phyloP scores from a whole-genome alignment of 2,113 vertebrate species.

The Opisthocomus hoazin region DNA sequence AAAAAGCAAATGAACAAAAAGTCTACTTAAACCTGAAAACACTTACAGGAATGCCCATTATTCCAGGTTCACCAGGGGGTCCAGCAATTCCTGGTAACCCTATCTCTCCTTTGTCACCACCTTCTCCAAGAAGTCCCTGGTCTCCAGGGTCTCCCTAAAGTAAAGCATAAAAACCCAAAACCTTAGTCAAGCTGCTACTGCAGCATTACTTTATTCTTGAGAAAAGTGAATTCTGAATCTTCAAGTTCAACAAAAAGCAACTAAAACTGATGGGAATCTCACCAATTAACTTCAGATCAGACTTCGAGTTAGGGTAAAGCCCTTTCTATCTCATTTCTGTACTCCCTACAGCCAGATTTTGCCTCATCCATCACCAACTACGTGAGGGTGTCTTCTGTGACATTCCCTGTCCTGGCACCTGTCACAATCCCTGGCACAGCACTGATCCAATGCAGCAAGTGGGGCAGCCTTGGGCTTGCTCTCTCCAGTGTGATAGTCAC shows the following conservation, averaged over 20 bases:
- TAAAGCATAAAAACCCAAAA: not conserved
- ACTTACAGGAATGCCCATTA: conserved; percentile 84
- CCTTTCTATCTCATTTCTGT: not conserved
- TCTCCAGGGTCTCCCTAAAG: conserved; percentile 85
- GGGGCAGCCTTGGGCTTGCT: not conserved
- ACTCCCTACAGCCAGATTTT: not conserved
- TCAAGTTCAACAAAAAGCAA: not conserved
- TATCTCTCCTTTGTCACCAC: conserved; percentile 83
- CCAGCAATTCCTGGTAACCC: conserved; percentile 81
- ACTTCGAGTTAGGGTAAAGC: not conserved
- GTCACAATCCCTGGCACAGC: not conserved
- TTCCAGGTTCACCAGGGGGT: conserved; percentile 76
- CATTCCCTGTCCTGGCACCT: not conserved
- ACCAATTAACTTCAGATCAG: not conserved
- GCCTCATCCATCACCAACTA: not conserved
- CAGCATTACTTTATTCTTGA: not conserved
- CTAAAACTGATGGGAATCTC: not conserved
- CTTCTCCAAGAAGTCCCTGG: conserved; percentile 80
- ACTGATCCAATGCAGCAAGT: not conserved
- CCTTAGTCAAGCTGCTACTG: not conserved
- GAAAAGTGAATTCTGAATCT: not conserved
- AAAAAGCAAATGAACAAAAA: not conserved
- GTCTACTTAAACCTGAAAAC: not conserved
- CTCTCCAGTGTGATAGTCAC: not conserved
- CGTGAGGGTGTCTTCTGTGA: not conserved